These are phyloP conservation scores for Tamandua tetradactyla DNA, from an alignment of 2,797 vertebrate genomes.

Conservation along the genomic window DNA sequence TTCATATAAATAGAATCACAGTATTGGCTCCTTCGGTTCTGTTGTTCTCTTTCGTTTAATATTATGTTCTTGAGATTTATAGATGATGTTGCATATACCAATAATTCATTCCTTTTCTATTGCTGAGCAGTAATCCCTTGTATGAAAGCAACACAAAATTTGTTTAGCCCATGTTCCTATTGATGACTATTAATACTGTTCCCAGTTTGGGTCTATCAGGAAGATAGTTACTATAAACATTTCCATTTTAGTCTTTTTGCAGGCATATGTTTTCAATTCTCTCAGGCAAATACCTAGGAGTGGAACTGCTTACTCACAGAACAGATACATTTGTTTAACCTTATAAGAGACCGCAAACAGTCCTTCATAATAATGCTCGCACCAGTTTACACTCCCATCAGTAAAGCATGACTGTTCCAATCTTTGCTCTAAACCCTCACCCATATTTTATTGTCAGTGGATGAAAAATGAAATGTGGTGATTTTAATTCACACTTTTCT, in stretches of 20 bases:
- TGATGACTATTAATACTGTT: not conserved
- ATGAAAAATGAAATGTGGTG: not conserved
- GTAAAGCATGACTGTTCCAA: fast-evolving
- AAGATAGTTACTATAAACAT: not conserved
- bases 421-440: not conserved
- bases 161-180: not conserved
- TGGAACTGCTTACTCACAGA: not conserved
- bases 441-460: not conserved
- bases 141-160: not conserved
- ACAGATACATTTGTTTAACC: not conserved
- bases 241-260: not conserved
- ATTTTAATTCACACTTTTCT: not conserved
- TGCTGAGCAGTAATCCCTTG: not conserved
- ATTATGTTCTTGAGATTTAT: not conserved
- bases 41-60: not conserved
- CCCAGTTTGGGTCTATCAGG: not conserved
- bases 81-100: not conserved
- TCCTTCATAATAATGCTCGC: not conserved
- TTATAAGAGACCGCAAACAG: not conserved
- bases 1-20: not conserved
- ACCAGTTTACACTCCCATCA: not conserved
- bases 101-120: not conserved
- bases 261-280: not conserved
- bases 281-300: not conserved
- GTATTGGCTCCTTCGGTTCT: not conserved